phyloP scores from a whole-genome alignment of 1,140 invertebrate species.

The Drosophila mayri region DNA sequence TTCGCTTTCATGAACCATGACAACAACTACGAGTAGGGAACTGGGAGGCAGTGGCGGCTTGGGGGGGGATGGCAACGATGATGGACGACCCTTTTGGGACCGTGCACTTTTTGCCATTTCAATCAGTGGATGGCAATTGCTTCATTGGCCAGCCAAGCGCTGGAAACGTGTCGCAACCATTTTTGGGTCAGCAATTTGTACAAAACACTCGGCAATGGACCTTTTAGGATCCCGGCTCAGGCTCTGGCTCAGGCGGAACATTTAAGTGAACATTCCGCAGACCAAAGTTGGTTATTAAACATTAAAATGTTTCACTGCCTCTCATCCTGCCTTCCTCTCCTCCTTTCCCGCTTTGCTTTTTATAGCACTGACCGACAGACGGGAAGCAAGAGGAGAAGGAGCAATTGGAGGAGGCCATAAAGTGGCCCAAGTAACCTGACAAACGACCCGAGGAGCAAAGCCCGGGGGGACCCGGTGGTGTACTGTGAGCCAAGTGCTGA shows the following conservation, averaged over 20 bases:
- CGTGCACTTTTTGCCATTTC: slow-evolving; percentile 58
- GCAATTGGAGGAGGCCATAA: slow-evolving; percentile 39
- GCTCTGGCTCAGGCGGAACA: slow-evolving; percentile 3
- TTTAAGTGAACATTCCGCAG: slow-evolving; percentile 55
- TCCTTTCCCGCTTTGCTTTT: not conserved
- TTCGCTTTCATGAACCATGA: slow-evolving; percentile 39
- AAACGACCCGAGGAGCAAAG: slow-evolving; percentile 17
- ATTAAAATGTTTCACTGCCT: slow-evolving; percentile 53
- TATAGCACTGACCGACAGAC: slow-evolving; percentile 27
- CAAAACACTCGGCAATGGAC: slow-evolving; percentile 47
- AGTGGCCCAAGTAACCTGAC: slow-evolving; percentile 41
- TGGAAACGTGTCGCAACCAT: slow-evolving; percentile 61
- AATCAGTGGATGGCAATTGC: slow-evolving; percentile 65
- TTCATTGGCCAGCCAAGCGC: slow-evolving; percentile 56
- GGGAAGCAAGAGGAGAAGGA: slow-evolving; percentile 17
- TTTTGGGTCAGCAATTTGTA: slow-evolving; percentile 67
- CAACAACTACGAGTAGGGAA: slow-evolving; percentile 3
- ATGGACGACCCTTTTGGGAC: slow-evolving; percentile 48
- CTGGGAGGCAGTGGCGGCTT: not conserved
- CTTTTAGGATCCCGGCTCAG: slow-evolving; percentile 29
- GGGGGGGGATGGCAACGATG: slow-evolving; percentile 14
- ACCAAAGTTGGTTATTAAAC: slow-evolving; percentile 68
- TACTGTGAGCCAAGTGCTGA: slow-evolving; percentile 32
- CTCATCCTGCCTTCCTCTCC: not conserved
- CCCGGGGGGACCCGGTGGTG: not conserved